phyloP scores from a whole-genome alignment of 2,797 vertebrate species.

The Acipenser ruthenus region DNA sequence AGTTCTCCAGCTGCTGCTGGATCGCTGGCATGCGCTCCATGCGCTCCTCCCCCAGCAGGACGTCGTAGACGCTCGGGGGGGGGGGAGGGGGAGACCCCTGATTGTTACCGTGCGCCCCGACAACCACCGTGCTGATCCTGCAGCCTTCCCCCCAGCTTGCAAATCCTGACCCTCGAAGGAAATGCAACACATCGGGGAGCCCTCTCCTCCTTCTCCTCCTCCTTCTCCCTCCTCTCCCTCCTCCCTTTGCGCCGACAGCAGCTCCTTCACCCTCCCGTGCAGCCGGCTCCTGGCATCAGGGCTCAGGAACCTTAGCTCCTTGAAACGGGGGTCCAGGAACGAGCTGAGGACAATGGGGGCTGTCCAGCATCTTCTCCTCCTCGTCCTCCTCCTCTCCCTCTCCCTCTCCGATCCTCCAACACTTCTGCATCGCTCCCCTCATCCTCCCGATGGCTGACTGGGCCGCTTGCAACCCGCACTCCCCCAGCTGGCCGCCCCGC shows the following conservation, averaged over 20 bases:
- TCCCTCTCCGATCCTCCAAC: slow-evolving; percentile 32
- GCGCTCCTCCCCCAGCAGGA: slow-evolving; percentile 54
- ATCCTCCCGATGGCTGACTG: slow-evolving; percentile 38
- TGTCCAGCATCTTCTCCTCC: slow-evolving; percentile 37
- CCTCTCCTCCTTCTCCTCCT: too few relatives aligned
- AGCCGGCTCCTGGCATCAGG: slow-evolving; percentile 40
- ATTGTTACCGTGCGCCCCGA: too few relatives aligned
- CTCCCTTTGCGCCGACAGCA: too few relatives aligned
- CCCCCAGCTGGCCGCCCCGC: too few relatives aligned
- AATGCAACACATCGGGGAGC: too few relatives aligned
- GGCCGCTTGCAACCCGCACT: slow-evolving; percentile 29
- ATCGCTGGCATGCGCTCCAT: slow-evolving; percentile 51
- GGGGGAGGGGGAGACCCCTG: too few relatives aligned
- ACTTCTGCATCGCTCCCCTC: slow-evolving; percentile 34
- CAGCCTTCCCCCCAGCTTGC: too few relatives aligned
- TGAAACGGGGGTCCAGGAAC: slow-evolving; percentile 56
- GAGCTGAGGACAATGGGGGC: slow-evolving; percentile 42
- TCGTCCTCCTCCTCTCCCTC: slow-evolving; percentile 16
- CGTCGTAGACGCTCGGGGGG: slow-evolving; percentile 42
- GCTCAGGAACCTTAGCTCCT: slow-evolving; percentile 54
- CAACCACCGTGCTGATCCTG: slow-evolving; percentile 17
- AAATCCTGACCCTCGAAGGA: too few relatives aligned
- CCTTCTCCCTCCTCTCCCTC: too few relatives aligned
- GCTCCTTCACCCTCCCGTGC: slow-evolving; percentile 38
- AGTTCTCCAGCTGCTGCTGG: slow-evolving; percentile 55